Evolutionary conservation across 2,113 vertebrate genomes (phyloP).

Genomic region (Scalopus aquaticus): DNA sequence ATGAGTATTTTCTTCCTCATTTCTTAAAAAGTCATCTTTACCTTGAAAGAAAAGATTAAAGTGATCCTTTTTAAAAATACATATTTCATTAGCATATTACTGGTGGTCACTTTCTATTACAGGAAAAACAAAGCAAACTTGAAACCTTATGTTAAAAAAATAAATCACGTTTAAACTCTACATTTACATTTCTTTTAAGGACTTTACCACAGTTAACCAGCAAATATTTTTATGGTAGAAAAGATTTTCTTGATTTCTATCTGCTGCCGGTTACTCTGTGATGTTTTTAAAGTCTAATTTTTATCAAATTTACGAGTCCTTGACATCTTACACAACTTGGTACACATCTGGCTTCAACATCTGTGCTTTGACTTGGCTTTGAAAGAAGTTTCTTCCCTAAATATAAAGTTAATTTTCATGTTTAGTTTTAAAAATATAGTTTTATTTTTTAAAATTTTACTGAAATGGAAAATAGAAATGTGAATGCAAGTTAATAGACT

Average conservation of each 20-base stretch:
- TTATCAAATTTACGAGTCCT: background rate
- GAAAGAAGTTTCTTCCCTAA: slow-evolving; percentile 9
- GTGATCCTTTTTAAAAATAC: background rate
- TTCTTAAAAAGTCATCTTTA: background rate
- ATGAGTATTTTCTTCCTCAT: no score
- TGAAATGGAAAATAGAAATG: slow-evolving; percentile 31
- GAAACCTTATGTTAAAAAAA: slow-evolving; percentile 18
- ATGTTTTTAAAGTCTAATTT: slow-evolving; percentile 5
- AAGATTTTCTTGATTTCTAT: background rate
- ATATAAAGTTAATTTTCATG: slow-evolving; percentile 36
- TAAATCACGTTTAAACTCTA: background rate
- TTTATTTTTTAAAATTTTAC: background rate
- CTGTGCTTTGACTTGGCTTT: background rate
- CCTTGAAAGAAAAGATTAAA: slow-evolving; percentile 1
- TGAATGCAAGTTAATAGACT: slow-evolving; percentile 1
- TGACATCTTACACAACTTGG: background rate
- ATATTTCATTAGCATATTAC: background rate
- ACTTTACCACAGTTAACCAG: background rate
- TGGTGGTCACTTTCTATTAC: background rate
- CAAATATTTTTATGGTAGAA: background rate
- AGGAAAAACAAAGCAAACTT: background rate
- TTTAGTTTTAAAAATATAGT: background rate
- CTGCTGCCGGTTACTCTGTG: background rate
- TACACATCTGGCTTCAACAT: background rate
- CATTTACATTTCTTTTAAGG: background rate